Evolutionary conservation across 2,888 invertebrate genomes (phyloP).

Genomic region (Hyles lineata): DNA sequence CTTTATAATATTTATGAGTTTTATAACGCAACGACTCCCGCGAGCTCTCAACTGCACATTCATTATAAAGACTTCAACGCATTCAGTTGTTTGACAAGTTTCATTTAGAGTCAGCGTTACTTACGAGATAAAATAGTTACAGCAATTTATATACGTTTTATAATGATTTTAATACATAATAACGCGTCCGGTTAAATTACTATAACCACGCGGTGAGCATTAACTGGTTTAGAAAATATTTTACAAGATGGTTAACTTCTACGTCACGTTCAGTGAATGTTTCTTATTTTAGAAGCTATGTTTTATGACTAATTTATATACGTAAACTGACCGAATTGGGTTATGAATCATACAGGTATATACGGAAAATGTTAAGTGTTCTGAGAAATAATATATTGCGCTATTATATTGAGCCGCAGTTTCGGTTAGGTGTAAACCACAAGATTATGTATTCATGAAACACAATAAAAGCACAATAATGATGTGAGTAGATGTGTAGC

Average conservation of each 20-base stretch:
- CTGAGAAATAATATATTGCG: no score
- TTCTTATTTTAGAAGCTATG: background rate
- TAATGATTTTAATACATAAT: conserved; percentile 19
- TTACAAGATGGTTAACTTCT: conserved; percentile 11
- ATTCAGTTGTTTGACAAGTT: conserved; percentile 28
- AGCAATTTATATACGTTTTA: conserved; percentile 22
- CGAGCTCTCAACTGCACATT: conserved; percentile 23
- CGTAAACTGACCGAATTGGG: background rate
- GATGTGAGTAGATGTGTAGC: background rate
- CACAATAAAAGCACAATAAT: no score
- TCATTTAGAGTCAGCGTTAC: conserved; percentile 21
- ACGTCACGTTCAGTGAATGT: background rate
- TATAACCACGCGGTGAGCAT: background rate
- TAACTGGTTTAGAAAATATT: conserved; percentile 16
- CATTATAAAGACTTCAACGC: conserved; percentile 36
- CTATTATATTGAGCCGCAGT: no score
- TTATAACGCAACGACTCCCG: conserved; percentile 12
- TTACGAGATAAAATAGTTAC: conserved; percentile 9
- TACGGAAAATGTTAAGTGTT: background rate
- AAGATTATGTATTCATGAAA: background rate
- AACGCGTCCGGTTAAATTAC: conserved; percentile 19
- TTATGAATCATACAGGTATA: conserved; percentile 2
- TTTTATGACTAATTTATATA: background rate
- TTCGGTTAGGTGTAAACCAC: background rate
- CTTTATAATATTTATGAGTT: conserved; percentile 31